These are phyloP conservation scores for Gasteruption jaculator DNA, from an alignment of 2,888 invertebrate genomes.

Conservation along the genomic window DNA sequence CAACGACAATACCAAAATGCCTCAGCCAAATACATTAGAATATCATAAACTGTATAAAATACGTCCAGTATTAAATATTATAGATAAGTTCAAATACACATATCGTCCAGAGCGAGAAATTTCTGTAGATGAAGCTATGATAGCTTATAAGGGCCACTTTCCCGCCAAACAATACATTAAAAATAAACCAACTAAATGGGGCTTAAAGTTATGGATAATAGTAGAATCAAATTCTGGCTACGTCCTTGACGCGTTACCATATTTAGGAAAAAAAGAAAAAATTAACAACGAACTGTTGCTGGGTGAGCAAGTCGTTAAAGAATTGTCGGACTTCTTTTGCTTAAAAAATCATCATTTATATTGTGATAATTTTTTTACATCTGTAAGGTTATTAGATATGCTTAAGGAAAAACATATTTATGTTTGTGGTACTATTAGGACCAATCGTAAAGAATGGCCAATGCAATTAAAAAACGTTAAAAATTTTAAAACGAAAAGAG, in stretches of 20 bases:
- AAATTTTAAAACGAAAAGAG: slow-evolving; percentile 4
- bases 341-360: slow-evolving; percentile 5
- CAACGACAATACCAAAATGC: slow-evolving; percentile 6
- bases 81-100: slow-evolving; percentile 8
- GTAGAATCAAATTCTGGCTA: slow-evolving; percentile 7
- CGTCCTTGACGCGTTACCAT: not conserved
- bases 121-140: slow-evolving; percentile 12
- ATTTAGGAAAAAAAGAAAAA: slow-evolving; percentile 10
- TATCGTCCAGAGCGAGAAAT: slow-evolving; percentile 7
- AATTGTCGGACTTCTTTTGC: slow-evolving; percentile 7
- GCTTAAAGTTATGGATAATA: slow-evolving; percentile 1
- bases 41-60: slow-evolving; percentile 12
- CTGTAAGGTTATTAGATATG: slow-evolving; percentile 4
- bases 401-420: slow-evolving; percentile 4
- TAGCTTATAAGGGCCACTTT: slow-evolving; percentile 10
- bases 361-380: slow-evolving; percentile 13
- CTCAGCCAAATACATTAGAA: not conserved
- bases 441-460: slow-evolving; percentile 9
- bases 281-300: slow-evolving; percentile 7
- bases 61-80: slow-evolving; percentile 8
- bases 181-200: slow-evolving; percentile 3
- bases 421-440: slow-evolving; percentile 9
- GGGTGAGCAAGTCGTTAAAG: slow-evolving; percentile 8
- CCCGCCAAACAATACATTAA: slow-evolving; percentile 10
- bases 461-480: slow-evolving; percentile 5